Base-by-base conservation (phyloP, 2,113 vertebrate species). In the Pelvicachromis taeniatus region DNA sequence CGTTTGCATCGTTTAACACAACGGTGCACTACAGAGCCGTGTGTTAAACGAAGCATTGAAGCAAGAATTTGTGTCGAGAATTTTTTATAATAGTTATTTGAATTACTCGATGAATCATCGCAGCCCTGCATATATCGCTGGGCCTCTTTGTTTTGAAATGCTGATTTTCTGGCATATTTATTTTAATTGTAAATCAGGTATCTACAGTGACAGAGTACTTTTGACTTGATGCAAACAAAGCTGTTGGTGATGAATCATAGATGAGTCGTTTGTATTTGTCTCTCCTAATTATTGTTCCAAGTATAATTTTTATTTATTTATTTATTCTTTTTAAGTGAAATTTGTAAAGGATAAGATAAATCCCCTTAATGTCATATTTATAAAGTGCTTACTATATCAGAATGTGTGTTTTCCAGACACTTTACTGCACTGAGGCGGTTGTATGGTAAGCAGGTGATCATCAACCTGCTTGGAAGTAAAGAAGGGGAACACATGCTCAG, bases 401-500 rank as follows among this genome's bases (percentile, higher is more conserved):
- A 56, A 1, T 56, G 1, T 83, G 48, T 83, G n/a, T 91, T 84
- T 81, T 93, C 35, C 94, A 99, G 99, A 93, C 99, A 99, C 95
- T 99, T 99, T 92, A 96, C 96, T 89, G 97, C 98, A 29, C 96
- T 99, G 90, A 97, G 97, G 92, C 97, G 90, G 89, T 94, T 99
- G 84, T 99, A 99, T 55, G 98, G 98, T 38, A 98, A 98, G 70
- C 98, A 99, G 95, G 97, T 98, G 86, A 97, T 99, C 93, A 97
- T 99, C 83, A 99, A 99, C 94, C 96, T 99, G 85, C 97, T 99
- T 33, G 98, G 99, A 21, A 96, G 97, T 81, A 99, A 99, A 93
- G 99, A 99, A 95, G 98, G 98, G 4, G 99, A 99, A 85, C 96
- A 99, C 91, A 99, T 99, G 98, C 97, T 99, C 48, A 99, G 98